phyloP scores from a whole-genome alignment of 2,113 vertebrate genomes.

The Abramis brama region DNA sequence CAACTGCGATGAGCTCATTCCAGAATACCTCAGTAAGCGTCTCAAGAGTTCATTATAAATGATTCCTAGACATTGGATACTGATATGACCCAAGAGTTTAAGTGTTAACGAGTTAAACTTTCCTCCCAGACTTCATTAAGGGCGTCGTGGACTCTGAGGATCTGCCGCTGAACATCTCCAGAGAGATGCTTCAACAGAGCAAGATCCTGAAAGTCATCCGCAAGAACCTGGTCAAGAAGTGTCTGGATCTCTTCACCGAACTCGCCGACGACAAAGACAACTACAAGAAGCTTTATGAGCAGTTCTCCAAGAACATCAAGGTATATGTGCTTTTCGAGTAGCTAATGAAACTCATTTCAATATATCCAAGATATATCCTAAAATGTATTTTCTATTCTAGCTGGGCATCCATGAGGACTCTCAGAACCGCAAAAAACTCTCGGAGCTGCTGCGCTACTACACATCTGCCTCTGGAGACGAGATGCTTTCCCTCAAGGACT shows the following conservation, averaged over 20 bases:
- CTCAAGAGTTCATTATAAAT: background rate
- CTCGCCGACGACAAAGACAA: slow-evolving; percentile 95
- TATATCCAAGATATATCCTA: background rate
- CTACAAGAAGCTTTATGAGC: slow-evolving; percentile 95
- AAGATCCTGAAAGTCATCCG: slow-evolving; percentile 97
- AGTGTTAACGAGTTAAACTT: slow-evolving; percentile 25
- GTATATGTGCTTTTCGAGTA: slow-evolving; percentile 64
- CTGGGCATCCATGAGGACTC: slow-evolving; percentile 98
- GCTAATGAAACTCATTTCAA: background rate
- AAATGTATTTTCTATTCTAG: slow-evolving; percentile 64
- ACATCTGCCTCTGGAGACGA: slow-evolving; percentile 94
- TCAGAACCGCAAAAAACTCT: slow-evolving; percentile 94
- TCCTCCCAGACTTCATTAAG: slow-evolving; percentile 85
- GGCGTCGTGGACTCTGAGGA: slow-evolving; percentile 98
- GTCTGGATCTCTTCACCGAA: slow-evolving; percentile 92
- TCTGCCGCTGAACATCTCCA: slow-evolving; percentile 94
- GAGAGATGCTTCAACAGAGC: slow-evolving; percentile 97
- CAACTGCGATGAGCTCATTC: slow-evolving; percentile 95
- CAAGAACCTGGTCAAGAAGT: slow-evolving; percentile 98
- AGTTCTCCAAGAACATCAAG: slow-evolving; percentile 98
- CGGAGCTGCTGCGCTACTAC: slow-evolving; percentile 89
- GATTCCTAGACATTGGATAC: background rate
- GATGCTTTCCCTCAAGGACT: slow-evolving; percentile 96
- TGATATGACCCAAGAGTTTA: background rate
- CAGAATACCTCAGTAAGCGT: slow-evolving; percentile 94